phyloP scores from a whole-genome alignment of 2,888 invertebrate genomes.

The Nezara viridula region DNA sequence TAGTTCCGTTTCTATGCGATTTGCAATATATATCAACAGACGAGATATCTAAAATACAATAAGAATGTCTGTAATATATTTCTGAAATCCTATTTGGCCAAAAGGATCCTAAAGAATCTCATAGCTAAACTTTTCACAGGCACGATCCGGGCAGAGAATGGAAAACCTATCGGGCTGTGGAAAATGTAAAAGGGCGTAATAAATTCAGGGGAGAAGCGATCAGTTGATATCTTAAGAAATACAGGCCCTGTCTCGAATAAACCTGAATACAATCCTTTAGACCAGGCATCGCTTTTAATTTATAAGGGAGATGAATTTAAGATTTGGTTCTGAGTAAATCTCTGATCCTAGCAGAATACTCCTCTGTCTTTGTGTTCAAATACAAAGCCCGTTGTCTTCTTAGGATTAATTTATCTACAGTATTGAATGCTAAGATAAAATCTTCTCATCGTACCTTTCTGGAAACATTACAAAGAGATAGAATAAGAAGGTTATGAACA shows the following conservation, averaged over 20 bases:
- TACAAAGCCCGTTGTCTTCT: background rate
- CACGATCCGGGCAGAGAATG: background rate
- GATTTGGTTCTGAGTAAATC: background rate
- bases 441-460: background rate
- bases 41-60: background rate
- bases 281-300: background rate
- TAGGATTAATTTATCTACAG: background rate
- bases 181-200: slow-evolving; percentile 48
- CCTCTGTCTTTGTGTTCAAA: background rate
- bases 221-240: background rate
- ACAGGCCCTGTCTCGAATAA: background rate
- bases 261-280: background rate
- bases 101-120: background rate
- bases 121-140: background rate
- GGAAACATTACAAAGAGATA: too few species aligned
- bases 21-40: background rate
- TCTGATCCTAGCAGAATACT: background rate
- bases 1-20: background rate
- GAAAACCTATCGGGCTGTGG: background rate
- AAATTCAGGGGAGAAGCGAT: background rate
- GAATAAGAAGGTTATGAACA: too few species aligned
- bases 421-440: background rate
- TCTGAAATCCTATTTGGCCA: background rate
- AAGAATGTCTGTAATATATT: background rate
- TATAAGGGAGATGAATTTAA: slow-evolving; percentile 23